phyloP scores from a whole-genome alignment of 2,113 vertebrate genomes.

The Ciconia boyciana region DNA sequence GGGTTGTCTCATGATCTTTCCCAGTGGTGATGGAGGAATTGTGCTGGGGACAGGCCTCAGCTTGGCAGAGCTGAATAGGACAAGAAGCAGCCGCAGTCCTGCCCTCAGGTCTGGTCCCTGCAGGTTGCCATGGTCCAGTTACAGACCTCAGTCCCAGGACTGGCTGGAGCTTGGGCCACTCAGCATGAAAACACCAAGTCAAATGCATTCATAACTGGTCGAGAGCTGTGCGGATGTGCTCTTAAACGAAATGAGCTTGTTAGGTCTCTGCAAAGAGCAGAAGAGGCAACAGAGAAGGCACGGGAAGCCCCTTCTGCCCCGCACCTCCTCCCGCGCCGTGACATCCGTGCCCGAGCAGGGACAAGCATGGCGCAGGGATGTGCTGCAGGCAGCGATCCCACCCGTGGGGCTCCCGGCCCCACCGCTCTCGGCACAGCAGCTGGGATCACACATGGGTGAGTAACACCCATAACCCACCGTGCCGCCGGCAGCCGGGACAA shows the following conservation, averaged over 20 bases:
- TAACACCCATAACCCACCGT: background rate
- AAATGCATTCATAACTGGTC: accelerated
- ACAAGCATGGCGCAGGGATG: background rate
- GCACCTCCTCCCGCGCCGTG: accelerated
- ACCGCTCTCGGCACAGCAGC: background rate
- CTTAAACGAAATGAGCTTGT: background rate
- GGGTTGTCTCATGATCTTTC: background rate
- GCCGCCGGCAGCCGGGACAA: background rate
- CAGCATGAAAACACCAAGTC: background rate
- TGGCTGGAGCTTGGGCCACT: background rate
- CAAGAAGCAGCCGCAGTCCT: background rate
- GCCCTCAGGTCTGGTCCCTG: background rate
- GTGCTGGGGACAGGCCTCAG: background rate
- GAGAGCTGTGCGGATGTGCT: background rate
- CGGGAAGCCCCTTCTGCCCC: background rate
- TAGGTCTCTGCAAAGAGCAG: background rate
- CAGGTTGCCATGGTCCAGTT: background rate
- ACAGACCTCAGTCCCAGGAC: background rate
- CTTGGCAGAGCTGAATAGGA: background rate
- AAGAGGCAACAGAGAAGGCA: background rate
- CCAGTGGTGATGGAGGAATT: background rate
- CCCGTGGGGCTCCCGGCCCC: accelerated
- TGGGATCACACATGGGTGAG: background rate
- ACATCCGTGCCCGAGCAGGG: accelerated
- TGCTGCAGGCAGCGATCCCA: background rate